Base-by-base conservation (phyloP, 1,140 invertebrate genomes). In the Euura lappo region DNA sequence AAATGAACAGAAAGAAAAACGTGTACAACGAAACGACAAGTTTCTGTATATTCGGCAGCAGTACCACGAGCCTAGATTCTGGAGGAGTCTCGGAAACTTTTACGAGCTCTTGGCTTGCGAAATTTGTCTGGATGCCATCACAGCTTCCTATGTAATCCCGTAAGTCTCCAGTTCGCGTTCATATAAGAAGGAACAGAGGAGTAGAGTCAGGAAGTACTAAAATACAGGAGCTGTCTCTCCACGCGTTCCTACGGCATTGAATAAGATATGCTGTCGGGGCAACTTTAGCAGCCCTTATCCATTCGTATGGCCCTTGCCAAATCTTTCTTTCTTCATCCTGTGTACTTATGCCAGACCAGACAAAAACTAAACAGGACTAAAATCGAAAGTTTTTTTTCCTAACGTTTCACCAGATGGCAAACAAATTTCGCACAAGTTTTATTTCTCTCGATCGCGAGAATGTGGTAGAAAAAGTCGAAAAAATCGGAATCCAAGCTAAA, bases 61-160 rank as follows among this genome's bases (percentile, higher is more conserved):
- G 51, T n/a, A n/a, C 51, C 51, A 7, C 7, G 7, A 7, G 7
- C 47, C 47, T 51, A 7, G 47, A 51, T n/a, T 51, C 47, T 7
- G n/a, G 51, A 5, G 51, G 51, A n/a, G 51, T 60, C 51, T 60
- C 51, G 51, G 51, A 72, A 77, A 79, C 28, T 83, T 86, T 87
- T 87, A 86, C 83, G 85, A 86, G 84, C 81, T 84, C 76, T 84
- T 83, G 83, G 83, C 84, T 84, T 75, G 81, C 79, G 74, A 84
- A 85, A 86, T 86, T 86, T 80, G 84, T 84, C 82, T 82, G 81
- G 79, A 79, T 81, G 79, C 79, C 81, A 79, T 77, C 72, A 70
- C 73, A 74, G 75, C 74, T 77, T 79, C 75, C 77, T 65, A 60
- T 60, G 51, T 60, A 60, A 60, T 60, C 51, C 51, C 51, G 51